phyloP scores from a whole-genome alignment of 2,113 vertebrate genomes.

The Paedocypris sp. region DNA sequence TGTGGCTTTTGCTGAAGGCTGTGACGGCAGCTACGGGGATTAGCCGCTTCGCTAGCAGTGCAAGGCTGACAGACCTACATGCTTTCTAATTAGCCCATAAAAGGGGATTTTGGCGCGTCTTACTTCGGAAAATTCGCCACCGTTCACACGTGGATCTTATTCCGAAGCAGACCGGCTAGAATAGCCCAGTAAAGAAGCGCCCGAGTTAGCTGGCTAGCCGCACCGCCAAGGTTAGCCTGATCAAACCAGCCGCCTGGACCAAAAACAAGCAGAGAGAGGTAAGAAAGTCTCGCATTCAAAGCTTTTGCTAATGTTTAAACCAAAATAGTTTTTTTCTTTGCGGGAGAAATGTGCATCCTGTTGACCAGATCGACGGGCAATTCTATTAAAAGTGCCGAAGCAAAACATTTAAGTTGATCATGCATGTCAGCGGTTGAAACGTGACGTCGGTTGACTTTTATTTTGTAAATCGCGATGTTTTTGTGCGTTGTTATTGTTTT shows the following conservation, averaged over 20 bases:
- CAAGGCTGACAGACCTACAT: constrained; percentile 20
- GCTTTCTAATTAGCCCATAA: constrained; percentile 12
- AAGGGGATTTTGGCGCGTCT: background rate
- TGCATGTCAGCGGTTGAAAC: too few species aligned
- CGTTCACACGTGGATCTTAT: background rate
- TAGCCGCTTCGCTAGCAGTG: constrained; percentile 23
- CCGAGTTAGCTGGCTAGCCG: constrained; percentile 1
- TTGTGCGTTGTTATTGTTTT: too few species aligned
- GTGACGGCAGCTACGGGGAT: constrained; percentile 30
- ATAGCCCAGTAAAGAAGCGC: background rate
- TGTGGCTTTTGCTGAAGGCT: constrained; percentile 24
- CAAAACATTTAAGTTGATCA: too few species aligned
- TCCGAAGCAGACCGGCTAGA: background rate
- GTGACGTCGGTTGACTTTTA: too few species aligned
- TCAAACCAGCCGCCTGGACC: constrained; percentile 16
- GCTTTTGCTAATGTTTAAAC: too few species aligned
- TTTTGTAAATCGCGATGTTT: too few species aligned
- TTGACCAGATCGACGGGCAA: too few species aligned
- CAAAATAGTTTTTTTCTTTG: too few species aligned
- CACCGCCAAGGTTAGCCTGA: constrained; percentile 15
- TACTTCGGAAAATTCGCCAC: background rate
- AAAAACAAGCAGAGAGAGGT: background rate
- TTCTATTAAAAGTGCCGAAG: too few species aligned
- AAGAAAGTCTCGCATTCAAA: too few species aligned
- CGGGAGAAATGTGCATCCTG: too few species aligned